Percentiles rank a stretch among this genome's conserved stretches.
Conservation (phyloP, 2,113 vertebrate genomes). For the Scatophagus argus region DNA sequence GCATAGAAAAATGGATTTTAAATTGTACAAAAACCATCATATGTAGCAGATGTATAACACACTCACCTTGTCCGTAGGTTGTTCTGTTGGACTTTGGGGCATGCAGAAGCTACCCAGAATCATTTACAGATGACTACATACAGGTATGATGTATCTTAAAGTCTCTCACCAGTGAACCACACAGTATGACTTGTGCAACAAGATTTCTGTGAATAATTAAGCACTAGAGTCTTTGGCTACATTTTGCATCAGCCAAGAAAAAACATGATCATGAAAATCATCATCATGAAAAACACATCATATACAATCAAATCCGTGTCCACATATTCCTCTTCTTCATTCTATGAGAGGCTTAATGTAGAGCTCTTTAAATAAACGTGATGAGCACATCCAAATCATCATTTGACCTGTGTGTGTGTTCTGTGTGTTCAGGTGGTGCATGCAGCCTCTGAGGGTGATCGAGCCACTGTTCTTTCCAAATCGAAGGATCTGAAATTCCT, state of each 20-base stretch:
- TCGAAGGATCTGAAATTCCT: slow-evolving; percentile 91
- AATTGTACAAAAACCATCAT: background rate
- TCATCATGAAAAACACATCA: too few relatives aligned
- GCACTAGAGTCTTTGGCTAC: background rate
- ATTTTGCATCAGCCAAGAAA: background rate
- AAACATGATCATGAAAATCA: too few relatives aligned
- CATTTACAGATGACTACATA: slow-evolving; percentile 93
- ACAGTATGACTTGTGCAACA: slow-evolving; percentile 36
- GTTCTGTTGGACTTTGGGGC: slow-evolving; percentile 92
- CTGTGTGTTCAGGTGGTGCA: slow-evolving; percentile 86
- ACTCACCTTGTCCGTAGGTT: slow-evolving; percentile 76
- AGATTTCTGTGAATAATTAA: slow-evolving; percentile 45
- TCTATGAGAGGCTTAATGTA: background rate
- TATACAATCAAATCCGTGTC: background rate
- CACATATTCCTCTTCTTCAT: background rate
- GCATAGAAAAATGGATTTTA: background rate
- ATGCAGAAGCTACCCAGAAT: slow-evolving; percentile 86
- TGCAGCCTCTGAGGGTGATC: slow-evolving; percentile 88
- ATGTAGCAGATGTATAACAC: background rate
- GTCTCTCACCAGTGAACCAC: background rate
- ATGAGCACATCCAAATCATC: background rate
- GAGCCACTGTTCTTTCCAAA: slow-evolving; percentile 87
- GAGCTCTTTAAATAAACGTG: background rate
- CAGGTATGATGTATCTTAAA: slow-evolving; percentile 81
- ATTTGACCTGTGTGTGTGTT: background rate